Evolutionary conservation across 1,140 invertebrate species (phyloP).

Genomic region (Drosophila bocki): DNA sequence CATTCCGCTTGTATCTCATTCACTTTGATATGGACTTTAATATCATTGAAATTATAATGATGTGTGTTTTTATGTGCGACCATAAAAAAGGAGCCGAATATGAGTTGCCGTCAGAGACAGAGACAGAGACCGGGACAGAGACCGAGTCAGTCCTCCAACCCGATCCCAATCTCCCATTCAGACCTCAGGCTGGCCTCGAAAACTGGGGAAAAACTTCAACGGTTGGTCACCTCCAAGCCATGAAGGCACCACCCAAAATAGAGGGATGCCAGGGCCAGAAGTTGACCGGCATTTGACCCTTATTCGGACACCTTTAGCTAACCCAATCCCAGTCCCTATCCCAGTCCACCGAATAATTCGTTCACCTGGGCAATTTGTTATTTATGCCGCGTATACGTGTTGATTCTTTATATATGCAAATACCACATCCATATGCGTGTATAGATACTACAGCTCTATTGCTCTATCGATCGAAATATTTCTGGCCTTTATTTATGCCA

Average conservation of each 20-base stretch:
- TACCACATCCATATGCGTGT: slow-evolving; percentile 25
- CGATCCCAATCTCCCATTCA: slow-evolving; percentile 7
- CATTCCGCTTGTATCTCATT: slow-evolving; percentile 74
- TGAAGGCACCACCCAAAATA: slow-evolving; percentile 4
- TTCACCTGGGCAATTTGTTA: slow-evolving; percentile 72
- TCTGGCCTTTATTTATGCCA: slow-evolving; percentile 42
- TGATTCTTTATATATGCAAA: slow-evolving; percentile 80
- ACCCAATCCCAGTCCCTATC: slow-evolving; percentile 6
- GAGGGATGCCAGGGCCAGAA: not conserved
- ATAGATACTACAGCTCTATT: slow-evolving; percentile 34
- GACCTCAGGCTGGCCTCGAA: not conserved
- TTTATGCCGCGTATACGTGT: slow-evolving; percentile 78
- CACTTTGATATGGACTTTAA: slow-evolving; percentile 80
- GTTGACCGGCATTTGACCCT: slow-evolving; percentile 11
- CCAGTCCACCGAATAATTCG: slow-evolving; percentile 2
- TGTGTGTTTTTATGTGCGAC: slow-evolving; percentile 73
- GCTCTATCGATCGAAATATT: slow-evolving; percentile 46
- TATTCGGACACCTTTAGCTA: slow-evolving; percentile 27
- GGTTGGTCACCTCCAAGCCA: slow-evolving; percentile 16
- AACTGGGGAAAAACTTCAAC: slow-evolving; percentile 15
- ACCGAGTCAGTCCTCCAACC: slow-evolving; percentile 1
- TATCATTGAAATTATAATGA: slow-evolving; percentile 83
- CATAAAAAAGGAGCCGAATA: slow-evolving; percentile 46
- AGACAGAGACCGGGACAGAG: not conserved
- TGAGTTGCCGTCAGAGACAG: slow-evolving; percentile 2